phyloP scores from a whole-genome alignment of 1,140 invertebrate genomes.

The Cotesia chilonis region DNA sequence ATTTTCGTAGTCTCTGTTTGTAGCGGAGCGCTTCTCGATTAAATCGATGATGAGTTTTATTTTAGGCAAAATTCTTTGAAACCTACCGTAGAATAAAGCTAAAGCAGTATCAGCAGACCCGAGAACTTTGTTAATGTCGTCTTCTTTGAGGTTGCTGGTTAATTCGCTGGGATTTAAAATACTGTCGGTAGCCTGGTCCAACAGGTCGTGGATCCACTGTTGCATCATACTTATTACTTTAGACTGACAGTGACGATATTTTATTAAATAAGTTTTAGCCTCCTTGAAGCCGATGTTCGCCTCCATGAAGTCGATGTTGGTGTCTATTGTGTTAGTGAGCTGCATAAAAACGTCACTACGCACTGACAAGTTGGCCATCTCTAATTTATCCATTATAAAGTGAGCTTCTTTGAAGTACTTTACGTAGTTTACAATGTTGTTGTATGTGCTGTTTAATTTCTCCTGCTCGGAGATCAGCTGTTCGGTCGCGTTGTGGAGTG shows the following conservation, averaged over 20 bases:
- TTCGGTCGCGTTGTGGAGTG: conserved; percentile 88
- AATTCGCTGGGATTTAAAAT: conserved; percentile 58
- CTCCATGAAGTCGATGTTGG: conserved; percentile 86
- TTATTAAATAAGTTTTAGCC: conserved; percentile 74
- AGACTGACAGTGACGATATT: conserved; percentile 82
- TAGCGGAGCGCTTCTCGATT: conserved; percentile 79
- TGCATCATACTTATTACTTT: conserved; percentile 82
- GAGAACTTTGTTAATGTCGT: conserved; percentile 58
- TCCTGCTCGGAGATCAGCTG: conserved; percentile 88
- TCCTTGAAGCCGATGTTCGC: conserved; percentile 84
- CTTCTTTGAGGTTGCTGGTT: conserved; percentile 34
- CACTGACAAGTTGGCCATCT: conserved; percentile 80
- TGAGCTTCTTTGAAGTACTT: conserved; percentile 89
- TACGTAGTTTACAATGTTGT: conserved; percentile 81
- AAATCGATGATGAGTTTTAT: conserved; percentile 83
- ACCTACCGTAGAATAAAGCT: conserved; percentile 93
- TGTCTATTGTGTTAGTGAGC: conserved; percentile 85
- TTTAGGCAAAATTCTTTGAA: conserved; percentile 86
- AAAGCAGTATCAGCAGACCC: conserved; percentile 78
- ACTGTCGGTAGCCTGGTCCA: conserved; percentile 83
- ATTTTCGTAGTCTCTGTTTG: conserved; percentile 79
- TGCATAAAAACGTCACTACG: conserved; percentile 84
- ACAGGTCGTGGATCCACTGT: conserved; percentile 76
- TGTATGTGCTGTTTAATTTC: conserved; percentile 79
- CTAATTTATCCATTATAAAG: conserved; percentile 79